A percentile compares a stretch with the other conserved stretches of the same genome.
Evolutionary conservation across 2,797 vertebrate species (phyloP).

Genomic region (Neosilurus mollespiculum): DNA sequence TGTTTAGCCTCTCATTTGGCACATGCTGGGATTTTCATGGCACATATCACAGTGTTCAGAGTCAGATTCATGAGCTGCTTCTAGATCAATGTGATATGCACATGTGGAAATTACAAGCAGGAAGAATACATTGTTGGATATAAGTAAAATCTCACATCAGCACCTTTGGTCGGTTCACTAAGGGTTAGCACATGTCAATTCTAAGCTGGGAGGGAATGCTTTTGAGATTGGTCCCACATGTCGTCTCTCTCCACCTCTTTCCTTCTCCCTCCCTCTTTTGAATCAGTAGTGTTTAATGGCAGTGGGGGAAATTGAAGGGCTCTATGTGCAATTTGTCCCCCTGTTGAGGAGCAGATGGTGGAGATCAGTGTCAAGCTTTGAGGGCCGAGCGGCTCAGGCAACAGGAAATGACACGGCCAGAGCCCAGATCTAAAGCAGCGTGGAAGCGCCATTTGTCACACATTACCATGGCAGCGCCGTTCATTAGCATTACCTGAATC

Average conservation of each 20-base stretch:
- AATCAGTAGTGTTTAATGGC: conserved; percentile 58
- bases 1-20: conserved; percentile 35
- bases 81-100: conserved; percentile 12
- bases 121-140: not conserved
- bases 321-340: conserved; percentile 54
- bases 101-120: not conserved
- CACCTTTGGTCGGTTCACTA: conserved; percentile 38
- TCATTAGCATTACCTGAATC: conserved; percentile 75
- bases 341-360: conserved; percentile 56
- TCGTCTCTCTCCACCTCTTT: conserved; percentile 32
- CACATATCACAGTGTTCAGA: not conserved
- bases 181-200: conserved; percentile 52
- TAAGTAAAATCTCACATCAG: conserved; percentile 15
- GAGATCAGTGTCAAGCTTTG: conserved; percentile 57
- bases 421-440: conserved; percentile 64
- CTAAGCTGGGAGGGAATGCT: conserved; percentile 41
- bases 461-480: conserved; percentile 64
- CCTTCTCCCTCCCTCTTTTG: conserved; percentile 36
- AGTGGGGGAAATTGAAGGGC: conserved; percentile 52
- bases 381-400: conserved; percentile 63
- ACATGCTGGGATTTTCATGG: not conserved
- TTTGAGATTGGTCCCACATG: conserved; percentile 55
- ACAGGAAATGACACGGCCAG: conserved; percentile 66
- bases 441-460: conserved; percentile 65
- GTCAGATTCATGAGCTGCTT: not conserved